phyloP scores from a whole-genome alignment of 2,888 invertebrate genomes.

The Rhagonycha lutea region DNA sequence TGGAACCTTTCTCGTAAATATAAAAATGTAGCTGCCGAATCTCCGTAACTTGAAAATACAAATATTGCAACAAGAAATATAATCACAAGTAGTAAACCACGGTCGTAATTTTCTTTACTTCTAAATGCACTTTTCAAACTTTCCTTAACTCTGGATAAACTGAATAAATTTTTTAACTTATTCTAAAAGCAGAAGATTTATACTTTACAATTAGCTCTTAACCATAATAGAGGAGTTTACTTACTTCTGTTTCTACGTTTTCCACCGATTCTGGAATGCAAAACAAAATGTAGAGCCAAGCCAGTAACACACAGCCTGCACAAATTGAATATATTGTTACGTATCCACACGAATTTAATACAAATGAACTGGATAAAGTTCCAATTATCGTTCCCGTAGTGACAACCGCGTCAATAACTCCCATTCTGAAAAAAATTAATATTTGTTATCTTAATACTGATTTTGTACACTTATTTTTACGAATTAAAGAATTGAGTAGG shows the following conservation, averaged over 20 bases:
- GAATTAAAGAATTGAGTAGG: neutral
- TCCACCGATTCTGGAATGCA: constrained; percentile 61
- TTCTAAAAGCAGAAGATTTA: constrained; percentile 7
- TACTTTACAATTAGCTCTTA: neutral
- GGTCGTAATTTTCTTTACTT: constrained; percentile 59
- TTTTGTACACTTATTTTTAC: neutral
- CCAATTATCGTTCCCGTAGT: constrained; percentile 67
- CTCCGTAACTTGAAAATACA: constrained; percentile 43
- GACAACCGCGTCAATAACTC: constrained; percentile 63
- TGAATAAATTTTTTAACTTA: constrained; percentile 24
- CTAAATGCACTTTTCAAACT: constrained; percentile 64
- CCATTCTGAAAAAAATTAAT: constrained; percentile 59
- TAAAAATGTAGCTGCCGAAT: constrained; percentile 55
- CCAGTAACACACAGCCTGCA: constrained; percentile 53
- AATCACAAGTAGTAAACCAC: constrained; percentile 59
- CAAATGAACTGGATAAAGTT: constrained; percentile 63
- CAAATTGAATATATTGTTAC: constrained; percentile 58
- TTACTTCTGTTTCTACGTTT: constrained; percentile 11
- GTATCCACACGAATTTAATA: constrained; percentile 62
- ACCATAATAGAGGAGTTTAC: neutral
- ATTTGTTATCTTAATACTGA: neutral
- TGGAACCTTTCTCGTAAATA: constrained; percentile 67
- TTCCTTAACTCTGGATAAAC: constrained; percentile 49
- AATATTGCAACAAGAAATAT: constrained; percentile 51
- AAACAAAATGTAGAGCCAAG: constrained; percentile 57